Conservation (phyloP, 2,888 invertebrate species). For the Erebia epiphron region DNA sequence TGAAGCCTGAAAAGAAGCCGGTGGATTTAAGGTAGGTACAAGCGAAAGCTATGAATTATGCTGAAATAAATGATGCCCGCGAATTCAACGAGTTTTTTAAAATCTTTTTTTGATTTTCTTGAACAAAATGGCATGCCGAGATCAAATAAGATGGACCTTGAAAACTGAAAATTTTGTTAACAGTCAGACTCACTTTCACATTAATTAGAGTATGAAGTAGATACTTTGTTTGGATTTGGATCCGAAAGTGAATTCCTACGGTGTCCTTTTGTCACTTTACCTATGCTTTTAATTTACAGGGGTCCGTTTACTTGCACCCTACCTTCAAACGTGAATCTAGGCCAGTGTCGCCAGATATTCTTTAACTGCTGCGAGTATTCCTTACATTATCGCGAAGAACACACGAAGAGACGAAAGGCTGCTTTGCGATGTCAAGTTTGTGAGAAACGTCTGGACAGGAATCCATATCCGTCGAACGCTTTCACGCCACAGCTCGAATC, state of each 20-base stretch:
- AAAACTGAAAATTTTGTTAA: too few species aligned
- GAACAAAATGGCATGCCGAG: too few species aligned
- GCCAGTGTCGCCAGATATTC: constrained; percentile 73
- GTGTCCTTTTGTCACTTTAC: too few species aligned
- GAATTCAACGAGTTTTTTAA: too few species aligned
- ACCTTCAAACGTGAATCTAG: constrained; percentile 63
- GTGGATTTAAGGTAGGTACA: constrained; percentile 66
- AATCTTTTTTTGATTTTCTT: too few species aligned
- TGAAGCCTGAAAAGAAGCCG: constrained; percentile 57
- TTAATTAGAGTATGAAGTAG: too few species aligned
- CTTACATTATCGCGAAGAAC: constrained; percentile 73
- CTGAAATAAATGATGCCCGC: too few species aligned
- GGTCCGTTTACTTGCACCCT: constrained; percentile 76
- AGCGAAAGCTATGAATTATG: too few species aligned
- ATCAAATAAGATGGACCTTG: too few species aligned
- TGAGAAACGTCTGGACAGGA: constrained; percentile 70
- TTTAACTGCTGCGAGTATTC: constrained; percentile 78
- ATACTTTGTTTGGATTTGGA: too few species aligned
- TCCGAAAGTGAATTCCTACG: too few species aligned
- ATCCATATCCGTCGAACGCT: constrained; percentile 49
- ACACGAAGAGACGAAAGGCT: constrained; percentile 74
- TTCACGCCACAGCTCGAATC: constrained; percentile 49
- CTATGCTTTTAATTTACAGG: constrained; percentile 47
- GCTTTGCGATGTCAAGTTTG: constrained; percentile 77
- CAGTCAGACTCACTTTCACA: too few species aligned